These are phyloP conservation scores for Chymomyza amoena DNA, from an alignment of 2,888 invertebrate genomes.

Conservation along the genomic window DNA sequence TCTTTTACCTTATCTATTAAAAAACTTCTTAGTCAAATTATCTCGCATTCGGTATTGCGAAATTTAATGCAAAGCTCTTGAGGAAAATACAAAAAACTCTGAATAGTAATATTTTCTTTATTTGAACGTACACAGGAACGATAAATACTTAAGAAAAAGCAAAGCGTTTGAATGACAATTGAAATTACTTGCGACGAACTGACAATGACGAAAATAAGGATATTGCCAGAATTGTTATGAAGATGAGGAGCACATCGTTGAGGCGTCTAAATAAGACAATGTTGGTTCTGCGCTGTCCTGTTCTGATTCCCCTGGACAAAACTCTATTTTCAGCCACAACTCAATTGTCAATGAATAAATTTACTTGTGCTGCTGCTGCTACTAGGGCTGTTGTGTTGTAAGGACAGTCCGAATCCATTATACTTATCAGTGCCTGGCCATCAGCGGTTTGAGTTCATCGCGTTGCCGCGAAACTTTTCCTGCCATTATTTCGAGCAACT, in stretches of 20 bases:
- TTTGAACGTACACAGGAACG: not conserved
- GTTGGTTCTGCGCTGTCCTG: conserved; percentile 15
- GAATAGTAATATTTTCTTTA: too few relatives aligned
- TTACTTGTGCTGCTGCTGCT: conserved; percentile 34
- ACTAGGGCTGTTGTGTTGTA: not conserved
- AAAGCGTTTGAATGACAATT: conserved; percentile 67
- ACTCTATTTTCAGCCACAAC: conserved; percentile 73
- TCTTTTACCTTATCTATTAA: too few relatives aligned
- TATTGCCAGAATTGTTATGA: conserved; percentile 6
- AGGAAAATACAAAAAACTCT: too few relatives aligned
- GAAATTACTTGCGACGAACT: conserved; percentile 67
- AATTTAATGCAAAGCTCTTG: too few relatives aligned
- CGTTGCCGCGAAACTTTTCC: conserved; percentile 50
- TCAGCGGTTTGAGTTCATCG: conserved; percentile 31
- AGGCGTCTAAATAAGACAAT: conserved; percentile 41
- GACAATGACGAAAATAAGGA: conserved; percentile 37
- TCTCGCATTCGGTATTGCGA: too few relatives aligned
- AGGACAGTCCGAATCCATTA: conserved; percentile 65
- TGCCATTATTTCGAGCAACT: conserved; percentile 54
- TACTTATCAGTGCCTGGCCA: conserved; percentile 68
- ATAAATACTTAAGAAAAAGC: conserved; percentile 57
- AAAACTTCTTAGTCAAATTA: too few relatives aligned
- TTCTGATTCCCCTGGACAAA: conserved; percentile 39
- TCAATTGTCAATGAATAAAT: conserved; percentile 76
- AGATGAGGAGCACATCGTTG: conserved; percentile 6